A percentile compares a stretch with the other conserved stretches of the same genome.
Evolutionary conservation across 2,797 vertebrate genomes (phyloP).

Genomic region (Nannoperca obscura): DNA sequence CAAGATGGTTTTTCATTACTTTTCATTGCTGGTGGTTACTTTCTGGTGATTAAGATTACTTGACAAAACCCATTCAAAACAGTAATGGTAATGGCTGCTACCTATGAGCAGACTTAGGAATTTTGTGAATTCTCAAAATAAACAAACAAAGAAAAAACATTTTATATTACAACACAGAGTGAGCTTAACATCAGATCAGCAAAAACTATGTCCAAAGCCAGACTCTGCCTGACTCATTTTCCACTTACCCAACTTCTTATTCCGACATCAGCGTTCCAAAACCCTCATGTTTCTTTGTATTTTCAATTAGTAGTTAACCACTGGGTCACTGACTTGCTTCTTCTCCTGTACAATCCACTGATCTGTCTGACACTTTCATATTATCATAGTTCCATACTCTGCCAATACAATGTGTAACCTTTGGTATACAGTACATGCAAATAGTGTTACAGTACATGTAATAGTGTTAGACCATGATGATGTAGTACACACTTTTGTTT

Average conservation of each 20-base stretch:
- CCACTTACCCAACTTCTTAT: accelerated
- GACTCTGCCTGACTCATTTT: slow-evolving; percentile 1
- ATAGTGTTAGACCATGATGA: not conserved
- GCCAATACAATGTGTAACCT: not conserved
- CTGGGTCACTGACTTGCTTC: not conserved
- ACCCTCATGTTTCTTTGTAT: not conserved
- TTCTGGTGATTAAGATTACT: not conserved
- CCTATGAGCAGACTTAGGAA: not conserved
- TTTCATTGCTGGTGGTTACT: not conserved
- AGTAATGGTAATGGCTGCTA: slow-evolving; percentile 5
- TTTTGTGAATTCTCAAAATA: not conserved
- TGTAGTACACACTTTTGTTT: slow-evolving; percentile 16
- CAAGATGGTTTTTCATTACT: not conserved
- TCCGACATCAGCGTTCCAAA: not conserved
- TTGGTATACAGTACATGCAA: not conserved
- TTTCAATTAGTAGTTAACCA: slow-evolving; percentile 1
- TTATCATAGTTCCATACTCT: not conserved
- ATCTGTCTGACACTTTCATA: not conserved
- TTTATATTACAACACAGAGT: not conserved
- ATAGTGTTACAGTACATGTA: not conserved
- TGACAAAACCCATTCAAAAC: slow-evolving; percentile 3
- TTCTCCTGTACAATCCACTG: not conserved
- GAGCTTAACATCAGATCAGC: not conserved
- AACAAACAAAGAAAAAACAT: not conserved
- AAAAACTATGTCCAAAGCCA: slow-evolving; percentile 3